A percentile compares a stretch with the other conserved stretches of the same genome.
Conservation (phyloP, 2,113 vertebrate genomes). For the Chloebia gouldiae region DNA sequence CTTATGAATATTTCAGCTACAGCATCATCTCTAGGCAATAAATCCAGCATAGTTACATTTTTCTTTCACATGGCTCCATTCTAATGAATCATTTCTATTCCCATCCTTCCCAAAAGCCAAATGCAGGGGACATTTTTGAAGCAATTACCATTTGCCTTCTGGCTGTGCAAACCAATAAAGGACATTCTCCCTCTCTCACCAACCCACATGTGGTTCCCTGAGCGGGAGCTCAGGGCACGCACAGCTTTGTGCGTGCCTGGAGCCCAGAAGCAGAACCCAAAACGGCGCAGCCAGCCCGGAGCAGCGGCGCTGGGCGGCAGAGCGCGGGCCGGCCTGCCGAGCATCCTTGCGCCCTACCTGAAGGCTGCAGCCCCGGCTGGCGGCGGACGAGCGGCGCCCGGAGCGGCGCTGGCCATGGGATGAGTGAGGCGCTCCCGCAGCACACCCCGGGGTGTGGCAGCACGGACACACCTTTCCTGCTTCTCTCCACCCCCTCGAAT, state of each 20-base stretch:
- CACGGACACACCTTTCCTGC: conserved; percentile 20
- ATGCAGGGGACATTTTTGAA: not conserved
- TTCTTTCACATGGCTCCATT: not conserved
- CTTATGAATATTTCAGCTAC: not conserved
- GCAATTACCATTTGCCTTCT: not conserved
- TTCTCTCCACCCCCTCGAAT: conserved; percentile 32
- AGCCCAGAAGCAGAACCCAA: not conserved
- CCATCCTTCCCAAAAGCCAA: not conserved
- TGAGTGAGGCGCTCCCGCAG: not conserved
- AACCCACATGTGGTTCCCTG: not conserved
- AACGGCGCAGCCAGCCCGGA: not conserved
- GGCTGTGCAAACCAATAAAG: not conserved
- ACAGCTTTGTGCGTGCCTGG: accelerated
- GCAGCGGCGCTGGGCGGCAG: not conserved
- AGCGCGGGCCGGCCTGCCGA: accelerated
- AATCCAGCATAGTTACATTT: not conserved
- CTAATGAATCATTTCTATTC: not conserved
- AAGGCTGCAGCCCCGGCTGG: not conserved
- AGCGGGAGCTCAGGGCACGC: not conserved
- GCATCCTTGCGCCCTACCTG: not conserved
- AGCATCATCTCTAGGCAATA: not conserved
- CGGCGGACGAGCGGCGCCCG: not conserved
- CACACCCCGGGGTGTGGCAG: not conserved
- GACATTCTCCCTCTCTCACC: not conserved
- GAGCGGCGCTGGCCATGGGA: not conserved